Base-by-base conservation (phyloP, 2,797 vertebrate species). In the Pipistrellus nathusii region DNA sequence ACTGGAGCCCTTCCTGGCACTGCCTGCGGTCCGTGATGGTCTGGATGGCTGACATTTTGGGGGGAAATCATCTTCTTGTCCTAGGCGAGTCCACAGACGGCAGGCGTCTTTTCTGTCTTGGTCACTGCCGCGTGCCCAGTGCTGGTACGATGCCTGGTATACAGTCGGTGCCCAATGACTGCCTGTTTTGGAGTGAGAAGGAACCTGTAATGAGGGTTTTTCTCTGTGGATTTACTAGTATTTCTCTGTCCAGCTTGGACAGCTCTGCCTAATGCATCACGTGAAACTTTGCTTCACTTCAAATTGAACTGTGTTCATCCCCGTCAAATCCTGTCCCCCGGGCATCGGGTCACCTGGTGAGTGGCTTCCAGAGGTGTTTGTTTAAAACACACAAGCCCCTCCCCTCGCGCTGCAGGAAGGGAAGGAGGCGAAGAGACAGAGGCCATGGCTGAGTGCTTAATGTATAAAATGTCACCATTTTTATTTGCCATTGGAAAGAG, bases 401-500 rank as follows among this genome's bases (percentile, higher is more conserved):
- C 44, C 35, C 91, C 13, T 48, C 21, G 57, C 12, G 35, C 30
- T 89, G 35, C 57, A 71, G 14, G 35, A 90, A 95, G 85, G 51
- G 90, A 38, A 1, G 1, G 10, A 95, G 64, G 62, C 87, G 73
- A 68, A 85, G 18, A 93, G 90, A 72, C 8, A 44, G 69, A 75
- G 82, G 27, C 86, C 46, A 0, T 10, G 86, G 73, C 64, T 3
- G 18, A 53, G 8, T 46, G 15, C 59, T 91, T 96, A 85, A 94
- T 72, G 93, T 97, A 96, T 59, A 98, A 98, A 95, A 97, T 44
- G 88, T 93, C 68, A 69, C 86, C 35, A 20, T 82, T 98, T 98
- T 98, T 97, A 98, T 98, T 97, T 93, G 84, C 96, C 94, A 76
- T 90, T 91, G 90, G 94, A 97, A 98, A 97, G 97, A 90, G 94